These are phyloP conservation scores for Sebastes oblongus DNA, from an alignment of 2,797 vertebrate species.

Conservation along the genomic window DNA sequence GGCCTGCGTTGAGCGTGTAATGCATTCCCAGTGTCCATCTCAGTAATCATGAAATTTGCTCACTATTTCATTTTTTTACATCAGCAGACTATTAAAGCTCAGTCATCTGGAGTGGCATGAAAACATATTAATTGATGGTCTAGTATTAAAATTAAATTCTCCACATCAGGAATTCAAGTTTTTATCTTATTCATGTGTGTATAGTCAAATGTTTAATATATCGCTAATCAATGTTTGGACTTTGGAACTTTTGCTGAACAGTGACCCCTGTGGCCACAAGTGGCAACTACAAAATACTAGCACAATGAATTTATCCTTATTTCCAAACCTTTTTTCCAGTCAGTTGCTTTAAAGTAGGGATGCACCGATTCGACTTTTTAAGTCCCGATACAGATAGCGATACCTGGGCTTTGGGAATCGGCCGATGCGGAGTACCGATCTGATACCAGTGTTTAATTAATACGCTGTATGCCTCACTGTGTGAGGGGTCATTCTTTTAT, in stretches of 20 bases:
- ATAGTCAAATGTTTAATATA: background rate
- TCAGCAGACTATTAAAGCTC: background rate
- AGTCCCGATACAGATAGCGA: too few relatives aligned
- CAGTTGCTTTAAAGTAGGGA: background rate
- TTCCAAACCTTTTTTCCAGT: background rate
- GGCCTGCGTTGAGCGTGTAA: background rate
- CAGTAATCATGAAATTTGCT: background rate
- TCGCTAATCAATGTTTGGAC: background rate
- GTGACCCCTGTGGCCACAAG: background rate
- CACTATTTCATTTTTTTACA: background rate
- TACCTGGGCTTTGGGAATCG: too few relatives aligned
- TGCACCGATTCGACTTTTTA: too few relatives aligned
- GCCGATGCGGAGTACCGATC: too few relatives aligned
- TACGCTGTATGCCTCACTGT: too few relatives aligned
- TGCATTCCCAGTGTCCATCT: background rate
- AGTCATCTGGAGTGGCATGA: background rate
- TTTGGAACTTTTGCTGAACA: background rate
- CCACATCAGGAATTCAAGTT: background rate
- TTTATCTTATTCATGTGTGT: background rate
- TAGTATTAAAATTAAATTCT: background rate
- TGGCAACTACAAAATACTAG: background rate
- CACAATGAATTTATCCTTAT: background rate
- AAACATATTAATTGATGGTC: background rate
- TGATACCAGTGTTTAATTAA: too few relatives aligned
- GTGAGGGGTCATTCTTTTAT: too few relatives aligned